A percentile compares a stretch with the other conserved stretches of the same genome.
These are phyloP conservation scores for Heliothis subflexa DNA, from an alignment of 1,140 invertebrate genomes.

Conservation along the genomic window DNA sequence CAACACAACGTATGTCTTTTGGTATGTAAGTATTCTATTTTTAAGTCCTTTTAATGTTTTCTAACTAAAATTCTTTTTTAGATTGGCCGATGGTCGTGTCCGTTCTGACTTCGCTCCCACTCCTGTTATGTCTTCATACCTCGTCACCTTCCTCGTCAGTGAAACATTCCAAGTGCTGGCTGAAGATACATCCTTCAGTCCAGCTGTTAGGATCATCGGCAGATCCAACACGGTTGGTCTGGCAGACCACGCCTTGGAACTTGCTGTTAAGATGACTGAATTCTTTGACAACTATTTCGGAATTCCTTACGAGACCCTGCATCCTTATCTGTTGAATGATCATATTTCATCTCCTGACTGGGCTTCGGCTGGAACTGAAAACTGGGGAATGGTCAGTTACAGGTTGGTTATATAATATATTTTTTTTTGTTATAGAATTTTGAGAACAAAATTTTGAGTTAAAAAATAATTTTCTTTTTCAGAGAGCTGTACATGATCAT, in stretches of 20 bases:
- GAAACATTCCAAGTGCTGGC: conserved; percentile 76
- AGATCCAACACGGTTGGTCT: conserved; percentile 89
- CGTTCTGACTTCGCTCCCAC: conserved; percentile 75
- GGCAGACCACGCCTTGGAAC: conserved; percentile 84
- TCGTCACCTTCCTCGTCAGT: conserved; percentile 91
- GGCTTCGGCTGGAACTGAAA: conserved; percentile 89
- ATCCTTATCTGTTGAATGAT: conserved; percentile 86
- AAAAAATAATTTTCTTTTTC: conserved; percentile 40
- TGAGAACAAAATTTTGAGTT: too few relatives aligned
- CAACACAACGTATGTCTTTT: conserved; percentile 59
- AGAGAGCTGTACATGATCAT: conserved; percentile 88
- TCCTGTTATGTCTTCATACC: conserved; percentile 93
- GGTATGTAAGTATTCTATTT: too few relatives aligned
- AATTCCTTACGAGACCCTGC: conserved; percentile 70
- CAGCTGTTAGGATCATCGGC: conserved; percentile 80
- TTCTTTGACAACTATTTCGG: conserved; percentile 79
- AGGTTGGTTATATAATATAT: conserved; percentile 76
- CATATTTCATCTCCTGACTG: conserved; percentile 91
- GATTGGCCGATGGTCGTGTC: conserved; percentile 6
- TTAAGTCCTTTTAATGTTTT: not conserved
- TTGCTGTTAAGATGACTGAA: conserved; percentile 77
- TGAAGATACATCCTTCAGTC: conserved; percentile 64
- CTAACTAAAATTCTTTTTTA: conserved; percentile 13
- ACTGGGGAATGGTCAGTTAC: conserved; percentile 90
- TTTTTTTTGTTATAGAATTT: too few relatives aligned